Conservation (phyloP, 2,888 invertebrate genomes). For the Rhopalosiphum nymphaeae region DNA sequence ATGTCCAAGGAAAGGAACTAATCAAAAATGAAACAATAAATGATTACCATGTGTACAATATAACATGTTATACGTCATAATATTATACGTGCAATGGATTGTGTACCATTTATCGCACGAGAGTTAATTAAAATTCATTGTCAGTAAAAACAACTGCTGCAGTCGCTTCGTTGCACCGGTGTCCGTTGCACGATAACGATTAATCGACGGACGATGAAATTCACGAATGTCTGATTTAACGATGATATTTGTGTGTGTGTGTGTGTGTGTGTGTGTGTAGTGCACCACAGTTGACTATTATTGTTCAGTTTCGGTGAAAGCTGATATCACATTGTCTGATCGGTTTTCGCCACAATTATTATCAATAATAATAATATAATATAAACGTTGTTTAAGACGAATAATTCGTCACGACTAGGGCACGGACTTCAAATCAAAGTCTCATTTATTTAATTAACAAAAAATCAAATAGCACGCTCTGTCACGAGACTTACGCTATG, state of each 20-base stretch:
- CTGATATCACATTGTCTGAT: not conserved
- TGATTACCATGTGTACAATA: not conserved
- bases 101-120: not conserved
- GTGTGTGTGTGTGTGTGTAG: not conserved
- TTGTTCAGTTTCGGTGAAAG: not conserved
- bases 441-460: no score
- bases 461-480: no score
- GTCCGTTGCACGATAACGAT: not conserved
- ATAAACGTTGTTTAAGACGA: not conserved
- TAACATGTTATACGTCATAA: not conserved
- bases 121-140: not conserved
- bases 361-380: not conserved
- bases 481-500: no score
- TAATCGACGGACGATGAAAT: not conserved
- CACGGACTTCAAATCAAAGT: not conserved
- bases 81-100: not conserved
- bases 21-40: not conserved
- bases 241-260: not conserved
- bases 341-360: not conserved
- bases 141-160: not conserved
- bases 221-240: not conserved
- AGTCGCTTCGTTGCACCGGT: not conserved
- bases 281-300: not conserved
- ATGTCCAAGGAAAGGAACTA: not conserved
- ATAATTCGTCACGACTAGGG: not conserved